phyloP scores from a whole-genome alignment of 2,888 invertebrate genomes.

The Odiellus spinosus region DNA sequence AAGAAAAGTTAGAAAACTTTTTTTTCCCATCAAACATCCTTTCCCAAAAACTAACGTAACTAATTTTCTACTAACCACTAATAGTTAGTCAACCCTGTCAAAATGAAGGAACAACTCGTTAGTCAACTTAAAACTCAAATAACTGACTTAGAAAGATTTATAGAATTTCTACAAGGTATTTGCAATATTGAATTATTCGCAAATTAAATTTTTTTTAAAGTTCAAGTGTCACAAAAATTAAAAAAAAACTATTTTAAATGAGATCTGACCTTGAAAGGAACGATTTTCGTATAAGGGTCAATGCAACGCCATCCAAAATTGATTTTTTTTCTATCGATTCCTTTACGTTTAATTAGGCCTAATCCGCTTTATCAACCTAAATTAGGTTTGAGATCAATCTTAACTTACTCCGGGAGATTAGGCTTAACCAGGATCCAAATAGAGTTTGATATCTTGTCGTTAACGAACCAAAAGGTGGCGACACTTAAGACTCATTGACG shows the following conservation, averaged over 20 bases:
- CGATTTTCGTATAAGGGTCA: neutral
- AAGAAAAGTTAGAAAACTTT: constrained; percentile 48
- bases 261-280: neutral
- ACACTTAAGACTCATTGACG: too few species aligned
- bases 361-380: too few species aligned
- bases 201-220: constrained; percentile 1
- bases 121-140: constrained; percentile 91
- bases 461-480: too few species aligned
- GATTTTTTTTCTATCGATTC: too few species aligned
- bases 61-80: too few species aligned
- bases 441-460: too few species aligned
- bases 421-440: too few species aligned
- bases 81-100: constrained; percentile 73
- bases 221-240: constrained; percentile 1
- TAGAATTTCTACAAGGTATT: constrained; percentile 71
- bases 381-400: too few species aligned
- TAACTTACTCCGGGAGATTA: too few species aligned
- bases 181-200: neutral
- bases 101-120: constrained; percentile 92
- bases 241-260: neutral
- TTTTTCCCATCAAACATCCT: too few species aligned
- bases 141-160: constrained; percentile 89
- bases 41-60: too few species aligned
- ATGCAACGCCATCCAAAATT: neutral
- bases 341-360: too few species aligned